Percentiles rank a stretch among this genome's conserved stretches.
These are phyloP conservation scores for human (Homo sapiens) DNA, from an alignment of 2,113 vertebrate genomes.

Conservation along the genomic window GRCh38 chr21:39269501-39270000, in stretches of 20 bases:
- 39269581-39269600: neutral
- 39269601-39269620: neutral
- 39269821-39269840: neutral
- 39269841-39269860: neutral
- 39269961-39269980: constrained; percentile 97
- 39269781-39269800: constrained; percentile 14
- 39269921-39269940: constrained; percentile 93
- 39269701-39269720: neutral
- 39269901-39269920: constrained; percentile 96
- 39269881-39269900: constrained; percentile 84
- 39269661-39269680: neutral
- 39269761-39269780: neutral
- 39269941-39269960: constrained; percentile 98
- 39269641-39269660: neutral
- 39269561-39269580: neutral
- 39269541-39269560: neutral
- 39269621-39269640: neutral
- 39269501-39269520: too few species aligned
- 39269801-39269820: neutral
- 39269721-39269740: neutral
- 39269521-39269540: neutral
- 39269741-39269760: neutral
- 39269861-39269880: neutral
- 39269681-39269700: neutral
- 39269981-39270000: constrained; percentile 97